phyloP scores from a whole-genome alignment of 2,113 vertebrate genomes.

The Otus sunia region DNA sequence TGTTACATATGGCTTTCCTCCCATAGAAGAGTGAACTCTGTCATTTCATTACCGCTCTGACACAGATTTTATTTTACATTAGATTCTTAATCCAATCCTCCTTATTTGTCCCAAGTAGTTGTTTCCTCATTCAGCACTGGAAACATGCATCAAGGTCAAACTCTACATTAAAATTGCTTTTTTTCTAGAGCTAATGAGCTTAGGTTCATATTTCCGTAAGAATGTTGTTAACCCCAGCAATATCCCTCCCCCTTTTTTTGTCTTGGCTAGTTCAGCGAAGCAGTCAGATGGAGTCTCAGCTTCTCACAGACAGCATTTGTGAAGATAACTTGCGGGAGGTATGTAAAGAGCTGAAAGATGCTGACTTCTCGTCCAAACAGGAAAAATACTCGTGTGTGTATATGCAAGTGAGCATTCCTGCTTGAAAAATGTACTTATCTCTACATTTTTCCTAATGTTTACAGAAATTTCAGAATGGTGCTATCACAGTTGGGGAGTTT shows the following conservation, averaged over 20 bases:
- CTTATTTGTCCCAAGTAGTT: background rate
- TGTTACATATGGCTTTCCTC: background rate
- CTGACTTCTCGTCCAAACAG: background rate
- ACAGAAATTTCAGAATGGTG: slow-evolving; percentile 86
- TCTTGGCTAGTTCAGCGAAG: slow-evolving; percentile 76
- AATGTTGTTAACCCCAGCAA: background rate
- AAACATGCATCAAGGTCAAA: background rate
- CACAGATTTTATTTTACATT: background rate
- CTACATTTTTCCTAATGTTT: background rate
- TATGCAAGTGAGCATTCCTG: background rate
- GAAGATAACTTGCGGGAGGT: slow-evolving; percentile 81
- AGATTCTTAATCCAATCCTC: background rate
- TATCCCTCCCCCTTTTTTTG: background rate
- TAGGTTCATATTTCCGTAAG: background rate
- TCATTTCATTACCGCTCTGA: background rate
- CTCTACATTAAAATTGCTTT: background rate
- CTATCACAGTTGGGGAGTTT: slow-evolving; percentile 87
- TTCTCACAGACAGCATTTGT: slow-evolving; percentile 76
- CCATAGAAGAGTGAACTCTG: background rate
- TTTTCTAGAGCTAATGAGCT: background rate
- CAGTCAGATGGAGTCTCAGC: slow-evolving; percentile 83
- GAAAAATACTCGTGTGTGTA: background rate
- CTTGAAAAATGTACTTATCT: background rate
- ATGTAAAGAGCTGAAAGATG: background rate
- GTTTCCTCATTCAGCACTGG: background rate